These are phyloP conservation scores for Neoniphon sammara DNA, from an alignment of 2,797 vertebrate genomes.

Conservation along the genomic window DNA sequence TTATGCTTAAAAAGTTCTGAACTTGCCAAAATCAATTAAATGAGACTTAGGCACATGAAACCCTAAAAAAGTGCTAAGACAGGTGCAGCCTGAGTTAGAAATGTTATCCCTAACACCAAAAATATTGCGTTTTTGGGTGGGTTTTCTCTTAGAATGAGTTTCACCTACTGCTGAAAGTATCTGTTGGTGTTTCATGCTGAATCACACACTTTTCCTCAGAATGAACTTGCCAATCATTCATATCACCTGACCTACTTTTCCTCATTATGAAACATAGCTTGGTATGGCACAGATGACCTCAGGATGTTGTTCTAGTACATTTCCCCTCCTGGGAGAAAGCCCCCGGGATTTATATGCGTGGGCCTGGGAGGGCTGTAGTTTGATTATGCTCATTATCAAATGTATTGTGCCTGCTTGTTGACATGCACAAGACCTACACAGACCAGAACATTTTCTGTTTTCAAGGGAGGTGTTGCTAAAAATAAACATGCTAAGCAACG, in stretches of 20 bases:
- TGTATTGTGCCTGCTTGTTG: constrained; percentile 54
- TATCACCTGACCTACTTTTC: constrained; percentile 4
- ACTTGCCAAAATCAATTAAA: too few species aligned
- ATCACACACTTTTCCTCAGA: not conserved
- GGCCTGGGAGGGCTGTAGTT: constrained; percentile 55
- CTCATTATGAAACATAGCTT: not conserved
- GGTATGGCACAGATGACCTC: constrained; percentile 16
- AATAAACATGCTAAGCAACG: not conserved
- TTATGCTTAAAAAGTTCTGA: not conserved
- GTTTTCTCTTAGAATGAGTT: not conserved
- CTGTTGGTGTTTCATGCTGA: not conserved
- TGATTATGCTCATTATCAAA: constrained; percentile 63
- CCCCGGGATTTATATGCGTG: constrained; percentile 12
- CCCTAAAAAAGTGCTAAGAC: too few species aligned
- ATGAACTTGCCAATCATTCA: not conserved
- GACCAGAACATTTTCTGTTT: constrained; percentile 11
- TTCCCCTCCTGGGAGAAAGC: constrained; percentile 36
- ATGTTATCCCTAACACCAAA: not conserved
- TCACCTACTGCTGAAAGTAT: not conserved
- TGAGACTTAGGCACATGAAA: too few species aligned
- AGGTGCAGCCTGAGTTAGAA: too few species aligned
- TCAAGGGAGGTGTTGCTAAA: not conserved
- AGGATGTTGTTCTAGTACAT: constrained; percentile 16
- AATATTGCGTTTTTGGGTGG: not conserved
- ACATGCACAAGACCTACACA: constrained; percentile 25